A percentile compares a stretch with the other conserved stretches of the same genome.
These are phyloP conservation scores for Miniopterus natalensis DNA, from an alignment of 2,113 vertebrate genomes.

Conservation along the genomic window DNA sequence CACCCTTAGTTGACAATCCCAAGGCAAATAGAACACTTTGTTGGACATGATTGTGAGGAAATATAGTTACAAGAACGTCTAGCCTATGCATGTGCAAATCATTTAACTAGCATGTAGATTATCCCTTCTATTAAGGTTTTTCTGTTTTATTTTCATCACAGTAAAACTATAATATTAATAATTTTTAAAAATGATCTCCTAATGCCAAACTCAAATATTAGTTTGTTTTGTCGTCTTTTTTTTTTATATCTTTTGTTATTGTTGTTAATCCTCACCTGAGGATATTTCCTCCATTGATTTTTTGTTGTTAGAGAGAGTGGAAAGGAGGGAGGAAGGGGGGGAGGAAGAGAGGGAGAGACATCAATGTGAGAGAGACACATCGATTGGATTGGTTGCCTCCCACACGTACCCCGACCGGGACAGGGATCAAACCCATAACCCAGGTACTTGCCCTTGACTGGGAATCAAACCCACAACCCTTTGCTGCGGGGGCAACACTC, in stretches of 20 bases:
- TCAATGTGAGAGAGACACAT: too few species aligned
- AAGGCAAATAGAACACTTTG: neutral
- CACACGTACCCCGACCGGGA: too few species aligned
- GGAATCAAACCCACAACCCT: too few species aligned
- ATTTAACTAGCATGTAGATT: neutral
- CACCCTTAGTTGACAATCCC: neutral
- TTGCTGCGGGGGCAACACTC: too few species aligned
- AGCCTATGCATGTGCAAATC: neutral
- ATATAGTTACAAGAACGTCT: neutral
- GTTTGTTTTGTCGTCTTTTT: slow-evolving; percentile 54
- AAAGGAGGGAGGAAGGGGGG: neutral
- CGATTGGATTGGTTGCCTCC: too few species aligned
- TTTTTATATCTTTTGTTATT: slow-evolving; percentile 7
- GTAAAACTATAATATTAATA: slow-evolving; percentile 44
- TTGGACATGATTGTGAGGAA: neutral
- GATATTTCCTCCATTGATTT: too few species aligned
- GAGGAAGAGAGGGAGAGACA: neutral
- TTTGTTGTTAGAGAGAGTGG: neutral
- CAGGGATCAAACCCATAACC: too few species aligned
- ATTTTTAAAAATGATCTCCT: slow-evolving; percentile 6
- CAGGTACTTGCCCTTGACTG: too few species aligned
- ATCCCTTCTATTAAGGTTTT: slow-evolving; percentile 26
- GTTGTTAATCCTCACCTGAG: too few species aligned
- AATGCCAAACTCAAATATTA: slow-evolving; percentile 25
- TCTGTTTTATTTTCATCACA: slow-evolving; percentile 49